These are phyloP conservation scores for Chaunax sp. DNA, from an alignment of 2,797 vertebrate genomes.

Conservation along the genomic window DNA sequence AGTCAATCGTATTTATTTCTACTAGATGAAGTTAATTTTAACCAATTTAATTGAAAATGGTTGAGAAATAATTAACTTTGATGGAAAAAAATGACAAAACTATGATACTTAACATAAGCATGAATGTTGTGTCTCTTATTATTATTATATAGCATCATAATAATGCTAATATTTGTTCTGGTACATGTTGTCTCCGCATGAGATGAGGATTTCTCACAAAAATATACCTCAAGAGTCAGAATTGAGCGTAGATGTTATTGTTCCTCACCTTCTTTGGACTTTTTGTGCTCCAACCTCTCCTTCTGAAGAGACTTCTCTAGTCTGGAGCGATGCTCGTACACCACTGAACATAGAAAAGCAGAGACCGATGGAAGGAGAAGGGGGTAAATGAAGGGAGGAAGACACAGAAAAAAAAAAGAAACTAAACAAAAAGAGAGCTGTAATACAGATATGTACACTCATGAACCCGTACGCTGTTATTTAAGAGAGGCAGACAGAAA, in stretches of 20 bases:
- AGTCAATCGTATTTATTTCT: background rate
- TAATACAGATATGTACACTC: slow-evolving; percentile 12
- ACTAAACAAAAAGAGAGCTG: slow-evolving; percentile 19
- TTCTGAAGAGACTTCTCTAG: slow-evolving; percentile 98
- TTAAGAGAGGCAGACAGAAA: background rate
- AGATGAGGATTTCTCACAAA: background rate
- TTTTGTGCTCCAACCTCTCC: slow-evolving; percentile 97
- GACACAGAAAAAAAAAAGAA: background rate
- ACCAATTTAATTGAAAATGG: background rate
- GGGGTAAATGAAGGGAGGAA: no score
- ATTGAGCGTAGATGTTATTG: background rate
- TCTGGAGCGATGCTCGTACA: slow-evolving; percentile 97
- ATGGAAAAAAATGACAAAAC: background rate
- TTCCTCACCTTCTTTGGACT: slow-evolving; percentile 94
- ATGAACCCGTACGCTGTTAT: background rate
- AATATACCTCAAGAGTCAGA: background rate
- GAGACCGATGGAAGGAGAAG: background rate
- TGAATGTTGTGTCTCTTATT: no score
- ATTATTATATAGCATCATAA: background rate
- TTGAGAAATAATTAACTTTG: background rate
- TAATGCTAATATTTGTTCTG: background rate
- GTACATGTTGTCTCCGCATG: background rate
- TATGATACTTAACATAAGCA: no score
- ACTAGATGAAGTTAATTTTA: background rate
- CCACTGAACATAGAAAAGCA: slow-evolving; percentile 83